These are phyloP conservation scores for Harpalus rubripes DNA, from an alignment of 2,888 invertebrate genomes.

Conservation along the genomic window DNA sequence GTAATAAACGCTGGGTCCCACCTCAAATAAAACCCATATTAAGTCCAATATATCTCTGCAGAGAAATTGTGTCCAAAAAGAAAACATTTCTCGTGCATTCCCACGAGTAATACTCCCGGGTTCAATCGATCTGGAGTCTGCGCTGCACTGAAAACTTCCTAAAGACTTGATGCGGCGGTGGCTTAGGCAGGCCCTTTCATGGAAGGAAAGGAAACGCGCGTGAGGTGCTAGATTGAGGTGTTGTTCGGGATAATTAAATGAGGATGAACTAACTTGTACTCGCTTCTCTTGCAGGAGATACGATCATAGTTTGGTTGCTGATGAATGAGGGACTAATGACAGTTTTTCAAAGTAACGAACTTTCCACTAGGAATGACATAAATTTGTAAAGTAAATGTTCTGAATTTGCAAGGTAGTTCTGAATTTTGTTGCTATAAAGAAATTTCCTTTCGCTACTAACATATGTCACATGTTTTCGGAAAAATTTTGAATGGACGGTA, in stretches of 20 bases:
- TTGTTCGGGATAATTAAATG: slow-evolving; percentile 41
- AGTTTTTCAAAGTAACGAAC: neutral
- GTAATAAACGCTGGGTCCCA: slow-evolving; percentile 37
- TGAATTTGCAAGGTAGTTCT: neutral
- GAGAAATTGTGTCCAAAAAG: slow-evolving; percentile 44
- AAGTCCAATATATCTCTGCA: slow-evolving; percentile 51
- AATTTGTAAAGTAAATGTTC: neutral
- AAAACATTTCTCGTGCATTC: slow-evolving; percentile 34
- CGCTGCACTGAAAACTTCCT: slow-evolving; percentile 22
- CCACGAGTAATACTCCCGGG: slow-evolving; percentile 27
- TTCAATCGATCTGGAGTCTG: slow-evolving; percentile 3
- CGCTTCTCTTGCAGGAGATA: neutral
- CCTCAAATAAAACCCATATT: slow-evolving; percentile 51
- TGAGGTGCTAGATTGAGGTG: slow-evolving; percentile 27
- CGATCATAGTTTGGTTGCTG: neutral
- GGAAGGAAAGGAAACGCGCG: neutral
- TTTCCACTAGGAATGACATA: neutral
- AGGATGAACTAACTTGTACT: slow-evolving; percentile 12
- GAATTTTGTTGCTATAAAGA: neutral
- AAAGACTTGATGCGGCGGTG: slow-evolving; percentile 3
- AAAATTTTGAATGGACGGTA: too few relatives aligned
- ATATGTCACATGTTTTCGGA: too few relatives aligned
- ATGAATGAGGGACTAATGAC: slow-evolving; percentile 1
- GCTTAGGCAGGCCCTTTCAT: slow-evolving; percentile 8
- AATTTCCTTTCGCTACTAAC: too few relatives aligned